phyloP scores from a whole-genome alignment of 2,113 vertebrate species.

The Drymodes brunneopygia region DNA sequence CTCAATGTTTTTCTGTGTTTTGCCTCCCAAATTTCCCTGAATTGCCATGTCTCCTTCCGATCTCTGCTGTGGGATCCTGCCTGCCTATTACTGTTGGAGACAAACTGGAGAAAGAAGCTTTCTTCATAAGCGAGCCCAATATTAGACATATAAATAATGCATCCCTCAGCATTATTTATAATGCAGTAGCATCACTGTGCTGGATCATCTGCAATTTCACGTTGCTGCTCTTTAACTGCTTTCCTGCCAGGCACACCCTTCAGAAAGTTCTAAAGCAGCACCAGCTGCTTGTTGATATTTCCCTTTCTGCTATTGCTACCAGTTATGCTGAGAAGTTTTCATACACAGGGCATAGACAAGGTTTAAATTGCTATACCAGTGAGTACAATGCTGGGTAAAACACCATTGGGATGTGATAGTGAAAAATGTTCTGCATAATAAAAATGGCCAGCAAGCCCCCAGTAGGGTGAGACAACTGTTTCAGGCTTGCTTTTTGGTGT shows the following conservation, averaged over 20 bases:
- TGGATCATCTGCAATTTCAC: conserved; percentile 66
- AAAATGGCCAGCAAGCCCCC: background rate
- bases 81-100: background rate
- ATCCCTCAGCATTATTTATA: conserved; percentile 76
- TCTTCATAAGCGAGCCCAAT: conserved; percentile 72
- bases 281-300: background rate
- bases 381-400: background rate
- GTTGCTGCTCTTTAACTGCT: conserved; percentile 62
- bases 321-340: background rate
- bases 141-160: conserved; percentile 82
- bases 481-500: background rate
- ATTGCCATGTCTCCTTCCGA: background rate
- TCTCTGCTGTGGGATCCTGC: background rate
- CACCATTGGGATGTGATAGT: background rate
- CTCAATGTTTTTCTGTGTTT: background rate
- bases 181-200: conserved; percentile 72
- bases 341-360: background rate
- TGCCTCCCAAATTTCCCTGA: background rate
- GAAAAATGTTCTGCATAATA: background rate
- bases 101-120: conserved; percentile 41
- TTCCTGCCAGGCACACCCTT: conserved; percentile 21
- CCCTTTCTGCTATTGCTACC: background rate
- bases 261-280: background rate
- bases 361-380: background rate
- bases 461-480: background rate